These are phyloP conservation scores for Willowsia nigromaculata DNA, from an alignment of 2,888 invertebrate species.

Conservation along the genomic window DNA sequence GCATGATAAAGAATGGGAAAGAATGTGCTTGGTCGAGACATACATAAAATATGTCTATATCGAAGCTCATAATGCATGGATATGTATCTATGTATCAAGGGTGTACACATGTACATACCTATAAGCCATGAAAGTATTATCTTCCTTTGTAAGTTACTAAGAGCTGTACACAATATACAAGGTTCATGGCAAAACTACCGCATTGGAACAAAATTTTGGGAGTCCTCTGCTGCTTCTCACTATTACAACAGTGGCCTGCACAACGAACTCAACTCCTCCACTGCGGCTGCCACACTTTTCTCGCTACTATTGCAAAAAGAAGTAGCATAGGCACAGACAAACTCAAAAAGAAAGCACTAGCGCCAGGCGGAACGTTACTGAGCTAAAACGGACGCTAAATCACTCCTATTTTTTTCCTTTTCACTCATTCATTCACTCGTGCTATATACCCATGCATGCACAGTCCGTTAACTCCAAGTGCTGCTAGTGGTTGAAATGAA, in stretches of 20 bases:
- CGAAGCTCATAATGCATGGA: background rate
- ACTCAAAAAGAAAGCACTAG: slow-evolving; percentile 60
- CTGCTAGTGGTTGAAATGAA: slow-evolving; percentile 33
- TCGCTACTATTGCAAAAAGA: background rate
- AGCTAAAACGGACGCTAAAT: slow-evolving; percentile 44
- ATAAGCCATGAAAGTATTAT: slow-evolving; percentile 32
- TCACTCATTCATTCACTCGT: slow-evolving; percentile 58
- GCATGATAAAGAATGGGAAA: slow-evolving; percentile 22
- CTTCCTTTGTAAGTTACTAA: slow-evolving; percentile 45
- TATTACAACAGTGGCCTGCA: background rate
- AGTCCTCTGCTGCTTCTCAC: slow-evolving; percentile 32
- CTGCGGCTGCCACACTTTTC: slow-evolving; percentile 19
- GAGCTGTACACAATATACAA: slow-evolving; percentile 62
- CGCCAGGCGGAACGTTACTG: slow-evolving; percentile 63
- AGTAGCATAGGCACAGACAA: background rate
- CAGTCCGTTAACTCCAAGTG: slow-evolving; percentile 44
- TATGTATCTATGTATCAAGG: background rate
- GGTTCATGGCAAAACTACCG: slow-evolving; percentile 66
- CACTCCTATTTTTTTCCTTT: background rate
- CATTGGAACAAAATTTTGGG: slow-evolving; percentile 68
- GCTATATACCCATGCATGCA: slow-evolving; percentile 33
- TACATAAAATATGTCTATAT: background rate
- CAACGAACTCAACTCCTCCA: background rate
- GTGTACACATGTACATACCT: too few relatives aligned
- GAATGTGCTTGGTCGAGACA: background rate